Percentiles rank a stretch among this genome's conserved stretches.
Evolutionary conservation across 1,140 invertebrate species (phyloP).

Genomic region (Micrasema longulum): DNA sequence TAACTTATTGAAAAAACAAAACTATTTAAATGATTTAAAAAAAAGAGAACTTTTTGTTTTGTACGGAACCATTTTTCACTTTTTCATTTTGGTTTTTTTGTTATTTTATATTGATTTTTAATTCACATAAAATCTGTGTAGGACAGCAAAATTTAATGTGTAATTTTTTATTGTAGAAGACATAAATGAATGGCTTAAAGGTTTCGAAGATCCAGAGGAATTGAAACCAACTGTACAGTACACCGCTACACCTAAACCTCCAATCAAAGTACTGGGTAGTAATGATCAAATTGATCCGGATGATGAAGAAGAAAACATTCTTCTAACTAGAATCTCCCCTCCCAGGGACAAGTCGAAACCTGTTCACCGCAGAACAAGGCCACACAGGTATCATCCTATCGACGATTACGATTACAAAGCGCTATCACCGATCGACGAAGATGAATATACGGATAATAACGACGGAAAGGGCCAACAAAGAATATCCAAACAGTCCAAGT

Average conservation of each 20-base stretch:
- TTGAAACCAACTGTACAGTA: neutral
- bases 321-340: constrained; percentile 44
- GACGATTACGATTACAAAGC: constrained; percentile 39
- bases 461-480: constrained; percentile 31
- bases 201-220: constrained; percentile 9
- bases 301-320: constrained; percentile 38
- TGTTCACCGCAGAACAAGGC: constrained; percentile 29
- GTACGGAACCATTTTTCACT: too few relatives aligned
- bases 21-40: too few relatives aligned
- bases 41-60: too few relatives aligned
- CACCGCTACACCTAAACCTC: neutral
- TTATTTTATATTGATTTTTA: too few relatives aligned
- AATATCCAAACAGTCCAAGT: constrained; percentile 40
- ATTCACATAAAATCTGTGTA: too few relatives aligned
- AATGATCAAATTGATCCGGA: neutral
- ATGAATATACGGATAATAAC: constrained; percentile 31
- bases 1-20: too few relatives aligned
- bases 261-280: neutral
- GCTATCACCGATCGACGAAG: constrained; percentile 26
- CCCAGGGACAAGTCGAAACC: constrained; percentile 37
- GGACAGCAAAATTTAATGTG: too few relatives aligned
- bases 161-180: constrained; percentile 12
- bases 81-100: too few relatives aligned
- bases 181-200: constrained; percentile 16
- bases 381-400: constrained; percentile 36